A percentile compares a stretch with the other conserved stretches of the same genome.
These are phyloP conservation scores for Panagrolaimus sp. DNA, from an alignment of 1,140 invertebrate genomes.

Conservation along the genomic window DNA sequence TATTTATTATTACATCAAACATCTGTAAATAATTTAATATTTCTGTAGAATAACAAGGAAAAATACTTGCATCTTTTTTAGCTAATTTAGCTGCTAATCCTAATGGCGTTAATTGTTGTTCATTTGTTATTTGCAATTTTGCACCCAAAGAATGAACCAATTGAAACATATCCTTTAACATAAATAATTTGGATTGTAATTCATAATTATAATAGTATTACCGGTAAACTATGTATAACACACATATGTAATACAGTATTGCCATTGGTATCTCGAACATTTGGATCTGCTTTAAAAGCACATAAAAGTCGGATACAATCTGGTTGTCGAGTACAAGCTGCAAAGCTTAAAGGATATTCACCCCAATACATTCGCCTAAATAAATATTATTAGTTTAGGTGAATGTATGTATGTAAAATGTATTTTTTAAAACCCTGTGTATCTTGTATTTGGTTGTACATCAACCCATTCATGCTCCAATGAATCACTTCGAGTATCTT, in stretches of 20 bases:
- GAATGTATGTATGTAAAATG: no score
- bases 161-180: conserved; percentile 75
- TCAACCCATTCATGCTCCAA: conserved; percentile 84
- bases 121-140: conserved; percentile 76
- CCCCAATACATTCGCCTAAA: conserved; percentile 90
- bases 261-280: conserved; percentile 89
- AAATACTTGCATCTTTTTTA: conserved; percentile 67
- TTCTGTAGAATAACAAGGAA: conserved; percentile 73
- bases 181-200: neutral
- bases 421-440: conserved; percentile 74
- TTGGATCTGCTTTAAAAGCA: conserved; percentile 81
- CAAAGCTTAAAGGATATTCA: conserved; percentile 90
- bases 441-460: conserved; percentile 76
- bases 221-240: conserved; percentile 85
- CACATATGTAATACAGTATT: conserved; percentile 92
- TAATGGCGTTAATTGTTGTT: conserved; percentile 78
- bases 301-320: conserved; percentile 88
- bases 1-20: conserved; percentile 65
- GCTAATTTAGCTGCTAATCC: conserved; percentile 85
- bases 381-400: conserved; percentile 8
- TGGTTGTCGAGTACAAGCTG: conserved; percentile 87
- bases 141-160: conserved; percentile 85
- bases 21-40: conserved; percentile 95
- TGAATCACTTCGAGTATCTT: conserved; percentile 75
- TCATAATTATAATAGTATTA: conserved; percentile 52